Evolutionary conservation across 2,797 vertebrate genomes (phyloP), one percentile per base, ranked within the genome.

Genomic region (Sphenodon punctatus): DNA sequence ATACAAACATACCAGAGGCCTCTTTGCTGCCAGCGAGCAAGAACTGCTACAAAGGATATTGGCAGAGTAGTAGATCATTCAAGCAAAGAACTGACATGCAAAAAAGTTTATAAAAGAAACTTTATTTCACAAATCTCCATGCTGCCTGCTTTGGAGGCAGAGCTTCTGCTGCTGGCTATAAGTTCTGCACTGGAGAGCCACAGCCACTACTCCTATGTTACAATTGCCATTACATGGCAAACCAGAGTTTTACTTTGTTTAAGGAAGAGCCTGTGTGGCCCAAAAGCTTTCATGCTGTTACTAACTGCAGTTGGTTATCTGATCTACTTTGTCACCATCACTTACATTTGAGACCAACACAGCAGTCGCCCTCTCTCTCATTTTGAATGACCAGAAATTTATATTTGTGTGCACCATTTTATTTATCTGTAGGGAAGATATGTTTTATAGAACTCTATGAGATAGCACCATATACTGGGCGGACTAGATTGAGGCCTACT

Each of bases 101-200:
- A 79, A 82, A 5, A 63, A 0, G 2, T 9, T 41, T 49, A 77
- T 11, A 80, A 87, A 92, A 78, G 67, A 77, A 90, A 72, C 74
- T 55, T 36, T 86, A 82, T 83, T 75, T 36, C 56, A 32, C 14
- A 16, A 42, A 64, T 27, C 65, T 65, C 75, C 48, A 8, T 75
- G 60, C 74, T 72, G 66, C 56, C 30, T 5, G 39, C 4, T 60
- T 51, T 22, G 43, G 46, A 1, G 38, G n/a, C n/a, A n/a, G n/a
- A n/a, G n/a, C n/a, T n/a, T n/a, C n/a, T n/a, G n/a, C n/a, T n/a
- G n/a, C n/a, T n/a, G n/a, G 69, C 49, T 27, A 25, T 41, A 38
- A 67, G 30, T 38, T 11, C 63, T 8, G 0, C 4, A 53, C 2
- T 0, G 27, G 34, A 53, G 25, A 85, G 41, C 0, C 2, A 12